Base-by-base conservation (phyloP, 1,140 invertebrate species). In the Drosophila neocordata region DNA sequence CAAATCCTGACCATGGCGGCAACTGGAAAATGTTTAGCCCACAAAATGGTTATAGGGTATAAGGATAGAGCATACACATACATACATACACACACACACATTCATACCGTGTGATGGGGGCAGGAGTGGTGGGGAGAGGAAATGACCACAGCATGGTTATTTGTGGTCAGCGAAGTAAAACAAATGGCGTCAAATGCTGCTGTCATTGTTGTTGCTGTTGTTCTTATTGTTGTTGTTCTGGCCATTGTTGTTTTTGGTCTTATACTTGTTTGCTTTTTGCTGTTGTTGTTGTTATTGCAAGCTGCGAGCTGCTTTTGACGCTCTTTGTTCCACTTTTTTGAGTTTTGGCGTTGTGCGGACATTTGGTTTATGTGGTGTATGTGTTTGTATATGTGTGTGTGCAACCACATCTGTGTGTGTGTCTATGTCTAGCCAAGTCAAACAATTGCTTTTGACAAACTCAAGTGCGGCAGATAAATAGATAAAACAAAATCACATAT, bases 131-230 rank as follows among this genome's bases (percentile, higher is more conserved):
- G 57, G 77, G 56, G 38, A 31, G 52, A 41, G 48, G 72, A 69
- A 68, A 73, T 70, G 55, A 77, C 63, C 81, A 85, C 73, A 79
- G 81, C 77, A 81, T 71, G 77, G 77, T 85, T 85, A 84, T 85
- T 85, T 85, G 81, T 85, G 81, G 81, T 70, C 81, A 85, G 81
- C 81, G 77, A 85, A 77, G 81, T 74, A 79, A 74, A 85, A 80
- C 81, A 85, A 85, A 85, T 85, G 81, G 69, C 81, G 77, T 80
- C 81, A 80, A 85, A 80, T 76, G 71, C 70, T 41, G 53, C 27
- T 67, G 63, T 37, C 56, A 58, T 65, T 73, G 44, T 41, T 70
- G 61, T 27, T 53, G 44, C 37, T 64, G 27, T 13, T 41, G 15
- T 34, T 64, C 5, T 20, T 57, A 13, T n/a, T 51, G 4, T 22